Evolutionary conservation across 2,113 vertebrate species (phyloP), one percentile per base, ranked within the genome.

Genomic region (Coregonus clupeaformis): DNA sequence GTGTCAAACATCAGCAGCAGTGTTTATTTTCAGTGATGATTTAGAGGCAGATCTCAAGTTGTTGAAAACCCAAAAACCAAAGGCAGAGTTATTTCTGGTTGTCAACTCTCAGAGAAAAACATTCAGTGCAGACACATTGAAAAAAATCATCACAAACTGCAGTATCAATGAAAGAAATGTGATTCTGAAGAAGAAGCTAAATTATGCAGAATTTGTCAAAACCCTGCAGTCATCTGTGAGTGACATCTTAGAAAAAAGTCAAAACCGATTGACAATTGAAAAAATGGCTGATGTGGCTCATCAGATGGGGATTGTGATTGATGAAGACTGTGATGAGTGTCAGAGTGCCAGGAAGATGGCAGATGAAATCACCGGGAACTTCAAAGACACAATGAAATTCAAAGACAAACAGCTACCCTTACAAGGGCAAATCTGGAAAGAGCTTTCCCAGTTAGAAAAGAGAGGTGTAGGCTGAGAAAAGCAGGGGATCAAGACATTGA

Each of bases 11-110:
- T 94, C 92, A 4, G 83, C 91, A 13, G 91, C 86, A 7, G 60
- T 94, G 9, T 91, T 91, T 73, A 81, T 92, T 49, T 91, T 90
- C 74, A 87, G 77, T 12, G 85, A 94, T 82, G 68, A 75, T 63
- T 67, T 89, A 4, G 79, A 79, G 22, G 59, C 82, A 0, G 80
- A 80, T 69, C 84, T 85, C 49, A 42, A 81, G 27, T 6, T 90
- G 20, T 68, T 93, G 3, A 69, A 84, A 32, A 83, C 77, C 27
- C 74, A 73, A 62, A 5, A 71, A 5, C 2, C 71, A 7, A 73
- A 67, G 29, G 24, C 77, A 66, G 68, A 72, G 24, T 22, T 86
- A 14, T 69, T 89, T 75, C 66, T 89, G 27, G 74, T 88, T 11
- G 70, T 57, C 22, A 80, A 73, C n/a, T 52, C n/a, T 20, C 45